A percentile compares a stretch with the other conserved stretches of the same genome.
Evolutionary conservation across 2,888 invertebrate species (phyloP).

Genomic region (Myopa tessellatipennis): DNA sequence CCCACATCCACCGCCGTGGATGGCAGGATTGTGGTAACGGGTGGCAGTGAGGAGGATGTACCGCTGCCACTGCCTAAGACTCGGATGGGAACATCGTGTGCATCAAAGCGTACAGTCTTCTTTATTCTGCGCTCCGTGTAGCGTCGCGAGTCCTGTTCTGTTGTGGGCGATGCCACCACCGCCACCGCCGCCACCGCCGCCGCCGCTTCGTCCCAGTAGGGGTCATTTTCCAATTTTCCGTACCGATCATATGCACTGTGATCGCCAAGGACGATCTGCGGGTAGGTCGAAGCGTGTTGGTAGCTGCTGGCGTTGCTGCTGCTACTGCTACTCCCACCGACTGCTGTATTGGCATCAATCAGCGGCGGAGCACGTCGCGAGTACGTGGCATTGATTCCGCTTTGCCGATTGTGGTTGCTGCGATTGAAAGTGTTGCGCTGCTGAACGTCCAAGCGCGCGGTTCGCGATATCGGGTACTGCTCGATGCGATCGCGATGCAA

Average conservation of each 20-base stretch:
- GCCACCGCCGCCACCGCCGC: conserved; percentile 42
- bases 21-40: conserved; percentile 62
- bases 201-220: conserved; percentile 58
- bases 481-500: conserved; percentile 62
- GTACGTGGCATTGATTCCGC: conserved; percentile 33
- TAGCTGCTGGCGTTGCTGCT: conserved; percentile 55
- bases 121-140: conserved; percentile 88
- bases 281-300: conserved; percentile 61
- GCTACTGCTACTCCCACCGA: conserved; percentile 44
- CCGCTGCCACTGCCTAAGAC: conserved; percentile 27
- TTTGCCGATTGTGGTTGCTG: conserved; percentile 69
- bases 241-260: conserved; percentile 59
- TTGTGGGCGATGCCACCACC: conserved; percentile 50
- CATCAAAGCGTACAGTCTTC: conserved; percentile 92
- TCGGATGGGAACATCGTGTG: conserved; percentile 70
- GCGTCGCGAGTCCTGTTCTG: conserved; percentile 76
- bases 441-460: conserved; percentile 67
- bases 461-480: conserved; percentile 63
- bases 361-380: conserved; percentile 49
- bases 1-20: conserved; percentile 65
- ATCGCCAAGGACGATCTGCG: conserved; percentile 66
- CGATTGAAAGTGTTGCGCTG: conserved; percentile 67
- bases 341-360: conserved; percentile 46
- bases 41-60: conserved; percentile 52
- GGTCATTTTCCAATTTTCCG: conserved; percentile 49